These are phyloP conservation scores for Mellivora capensis DNA, from an alignment of 2,113 vertebrate species.

Conservation along the genomic window DNA sequence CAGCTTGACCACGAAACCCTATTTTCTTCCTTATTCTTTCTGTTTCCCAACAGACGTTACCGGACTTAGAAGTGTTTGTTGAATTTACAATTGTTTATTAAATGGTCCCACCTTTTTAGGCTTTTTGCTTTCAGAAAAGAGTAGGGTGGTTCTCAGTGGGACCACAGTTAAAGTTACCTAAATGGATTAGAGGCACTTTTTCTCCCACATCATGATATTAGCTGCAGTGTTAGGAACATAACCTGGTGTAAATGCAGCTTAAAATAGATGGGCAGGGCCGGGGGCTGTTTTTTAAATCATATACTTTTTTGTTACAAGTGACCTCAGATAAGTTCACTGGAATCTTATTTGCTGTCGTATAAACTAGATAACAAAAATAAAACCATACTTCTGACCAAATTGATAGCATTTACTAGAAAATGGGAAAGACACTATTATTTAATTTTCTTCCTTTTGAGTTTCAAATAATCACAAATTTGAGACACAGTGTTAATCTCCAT, in stretches of 20 bases:
- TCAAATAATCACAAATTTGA: background rate
- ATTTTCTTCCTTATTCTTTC: background rate
- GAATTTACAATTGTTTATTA: background rate
- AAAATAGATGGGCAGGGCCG: constrained; percentile 75
- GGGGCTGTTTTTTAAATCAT: background rate
- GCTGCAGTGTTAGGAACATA: constrained; percentile 67
- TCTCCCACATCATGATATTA: background rate
- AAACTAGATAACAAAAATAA: constrained; percentile 28
- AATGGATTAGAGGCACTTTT: background rate
- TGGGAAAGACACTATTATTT: constrained; percentile 5
- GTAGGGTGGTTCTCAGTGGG: background rate
- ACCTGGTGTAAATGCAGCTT: constrained; percentile 75
- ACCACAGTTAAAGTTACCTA: background rate
- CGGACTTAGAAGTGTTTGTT: background rate
- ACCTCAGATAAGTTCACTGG: background rate
- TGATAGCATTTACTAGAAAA: constrained; percentile 39
- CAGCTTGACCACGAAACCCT: background rate
- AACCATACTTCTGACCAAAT: constrained; percentile 13
- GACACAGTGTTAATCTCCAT: background rate
- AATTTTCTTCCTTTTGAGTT: constrained; percentile 43
- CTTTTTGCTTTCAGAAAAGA: background rate
- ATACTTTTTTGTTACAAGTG: constrained; percentile 68
- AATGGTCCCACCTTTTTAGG: background rate
- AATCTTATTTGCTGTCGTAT: background rate
- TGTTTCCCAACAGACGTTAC: background rate